phyloP scores from a whole-genome alignment of 2,888 invertebrate species.

The Oxyscelio sp. region DNA sequence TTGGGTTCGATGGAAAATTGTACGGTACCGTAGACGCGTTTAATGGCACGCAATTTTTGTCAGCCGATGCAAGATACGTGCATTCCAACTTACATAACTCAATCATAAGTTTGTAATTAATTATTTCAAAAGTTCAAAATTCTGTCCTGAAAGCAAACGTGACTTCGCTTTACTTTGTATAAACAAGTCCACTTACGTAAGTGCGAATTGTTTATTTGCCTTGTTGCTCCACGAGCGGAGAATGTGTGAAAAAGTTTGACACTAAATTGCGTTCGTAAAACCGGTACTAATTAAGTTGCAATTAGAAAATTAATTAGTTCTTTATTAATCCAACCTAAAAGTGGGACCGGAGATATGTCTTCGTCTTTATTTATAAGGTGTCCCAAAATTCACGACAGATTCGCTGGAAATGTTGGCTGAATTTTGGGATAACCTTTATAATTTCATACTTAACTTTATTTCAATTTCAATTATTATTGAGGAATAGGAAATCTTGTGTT shows the following conservation, averaged over 20 bases:
- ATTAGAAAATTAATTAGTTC: neutral
- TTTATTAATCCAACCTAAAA: neutral
- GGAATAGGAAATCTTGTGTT: no score
- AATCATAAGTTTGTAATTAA: neutral
- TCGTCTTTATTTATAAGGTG: neutral
- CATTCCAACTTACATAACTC: neutral
- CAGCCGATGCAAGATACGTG: neutral
- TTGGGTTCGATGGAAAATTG: neutral
- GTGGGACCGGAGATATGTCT: neutral
- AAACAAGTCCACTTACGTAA: neutral
- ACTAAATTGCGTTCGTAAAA: neutral
- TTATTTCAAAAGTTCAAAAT: neutral
- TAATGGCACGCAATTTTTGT: neutral
- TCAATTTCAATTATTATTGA: no score
- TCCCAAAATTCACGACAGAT: no score
- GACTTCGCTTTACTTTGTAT: neutral
- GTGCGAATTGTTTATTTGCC: neutral
- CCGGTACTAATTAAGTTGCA: neutral
- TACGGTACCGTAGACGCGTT: neutral
- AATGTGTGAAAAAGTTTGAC: neutral
- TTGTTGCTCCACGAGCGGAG: neutral
- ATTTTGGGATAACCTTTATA: no score
- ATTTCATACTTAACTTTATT: no score
- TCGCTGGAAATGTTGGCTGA: no score
- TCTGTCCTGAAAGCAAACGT: neutral